Base-by-base conservation (phyloP, 2,888 invertebrate species). In the Myopa testacea region DNA sequence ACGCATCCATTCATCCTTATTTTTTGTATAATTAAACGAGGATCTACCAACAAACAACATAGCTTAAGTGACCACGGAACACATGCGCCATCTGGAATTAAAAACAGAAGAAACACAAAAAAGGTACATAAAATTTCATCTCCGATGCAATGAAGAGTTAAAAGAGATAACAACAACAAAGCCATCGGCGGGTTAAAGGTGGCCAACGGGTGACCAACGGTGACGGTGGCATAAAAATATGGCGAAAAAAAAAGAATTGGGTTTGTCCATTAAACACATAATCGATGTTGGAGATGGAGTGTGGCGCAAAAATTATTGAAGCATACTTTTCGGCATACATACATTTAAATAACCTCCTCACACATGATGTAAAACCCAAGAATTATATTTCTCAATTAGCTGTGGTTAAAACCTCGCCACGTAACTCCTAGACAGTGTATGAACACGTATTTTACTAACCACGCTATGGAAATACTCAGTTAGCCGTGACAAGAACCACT, bases 11-110 rank as follows among this genome's bases (percentile, higher is more conserved):
- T n/a, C 40, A 52, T 34, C 34, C 52, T 50, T 70, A 52, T 26
- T 70, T 58, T 38, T 55, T 55, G 52, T 70, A 10, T 52, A 70
- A 70, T 70, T 70, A 70, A 70, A 70, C 55, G 52, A 70, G 14
- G 7, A 52, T 70, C n/a, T 26, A 52, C 70, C 70, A 52, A 52
- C 52, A 72, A 37, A 16, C 8, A 38, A 65, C 4, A 55, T 55
- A 10, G n/a, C 55, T 55, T 55, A 55, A 55, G n/a, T 55, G 55
- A 55, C 55, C 55, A 55, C 55, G 55, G 10, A 55, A 55, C 55
- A 55, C 55, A n/a, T 14, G 14, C n/a, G 55, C 5, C 55, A 16
- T 5, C 37, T 2, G 37, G 14, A 2, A 65, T 14, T 4, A 14
- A 37, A 34, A 16, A 12, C 6, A 38, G 38, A 65, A 14, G 37